These are phyloP conservation scores for Dilophus febrilis DNA, from an alignment of 2,888 invertebrate species.

Conservation along the genomic window DNA sequence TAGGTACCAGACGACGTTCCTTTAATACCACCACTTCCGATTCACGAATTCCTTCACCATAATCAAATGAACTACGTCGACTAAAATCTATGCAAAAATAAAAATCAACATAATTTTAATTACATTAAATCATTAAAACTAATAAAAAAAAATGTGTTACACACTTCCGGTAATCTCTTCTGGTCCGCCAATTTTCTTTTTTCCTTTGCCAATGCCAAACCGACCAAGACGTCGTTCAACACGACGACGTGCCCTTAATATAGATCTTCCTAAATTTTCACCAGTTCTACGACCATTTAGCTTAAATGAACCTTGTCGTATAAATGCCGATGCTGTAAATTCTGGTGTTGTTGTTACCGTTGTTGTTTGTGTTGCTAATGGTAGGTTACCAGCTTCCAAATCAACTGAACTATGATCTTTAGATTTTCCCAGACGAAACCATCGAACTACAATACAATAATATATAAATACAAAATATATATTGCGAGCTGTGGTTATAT, in stretches of 20 bases:
- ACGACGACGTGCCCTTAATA: slow-evolving; percentile 67
- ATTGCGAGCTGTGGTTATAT: background rate
- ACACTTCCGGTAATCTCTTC: slow-evolving; percentile 69
- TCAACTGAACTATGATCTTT: slow-evolving; percentile 34
- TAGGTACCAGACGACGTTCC: slow-evolving; percentile 69
- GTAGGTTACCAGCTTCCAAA: slow-evolving; percentile 32
- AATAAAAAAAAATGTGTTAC: slow-evolving; percentile 29
- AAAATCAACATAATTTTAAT: background rate
- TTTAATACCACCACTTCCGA: slow-evolving; percentile 79
- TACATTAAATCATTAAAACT: background rate
- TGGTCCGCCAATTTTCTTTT: slow-evolving; percentile 74
- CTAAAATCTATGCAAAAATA: slow-evolving; percentile 39
- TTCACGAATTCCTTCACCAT: slow-evolving; percentile 61
- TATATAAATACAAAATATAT: background rate
- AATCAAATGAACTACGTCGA: slow-evolving; percentile 66
- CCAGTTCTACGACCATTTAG: slow-evolving; percentile 27
- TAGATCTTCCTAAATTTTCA: slow-evolving; percentile 41
- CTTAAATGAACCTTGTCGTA: slow-evolving; percentile 32
- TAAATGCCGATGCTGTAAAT: slow-evolving; percentile 37
- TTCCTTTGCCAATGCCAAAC: slow-evolving; percentile 66
- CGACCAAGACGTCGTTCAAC: slow-evolving; percentile 80
- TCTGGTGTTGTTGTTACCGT: slow-evolving; percentile 39
- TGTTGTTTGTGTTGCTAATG: slow-evolving; percentile 38
- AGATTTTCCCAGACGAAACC: slow-evolving; percentile 44
- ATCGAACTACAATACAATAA: slow-evolving; percentile 31